These are phyloP conservation scores for Ormyrus nitidulus DNA, from an alignment of 2,888 invertebrate species.

Conservation along the genomic window DNA sequence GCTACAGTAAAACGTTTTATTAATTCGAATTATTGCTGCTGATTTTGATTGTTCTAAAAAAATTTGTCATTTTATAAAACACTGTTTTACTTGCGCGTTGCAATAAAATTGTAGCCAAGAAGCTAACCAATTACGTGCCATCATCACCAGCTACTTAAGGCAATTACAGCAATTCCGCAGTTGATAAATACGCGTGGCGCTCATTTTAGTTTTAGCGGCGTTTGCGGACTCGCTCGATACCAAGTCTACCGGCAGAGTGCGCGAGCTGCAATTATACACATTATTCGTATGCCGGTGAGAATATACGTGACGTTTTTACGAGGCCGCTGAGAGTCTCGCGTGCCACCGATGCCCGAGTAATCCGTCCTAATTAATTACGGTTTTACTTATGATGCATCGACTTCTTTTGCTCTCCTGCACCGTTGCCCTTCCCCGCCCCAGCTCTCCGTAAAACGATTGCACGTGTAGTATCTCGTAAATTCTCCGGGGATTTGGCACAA, in stretches of 20 bases:
- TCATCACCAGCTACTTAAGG: conserved; percentile 37
- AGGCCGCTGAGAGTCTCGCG: conserved; percentile 69
- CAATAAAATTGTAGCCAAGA: conserved; percentile 2
- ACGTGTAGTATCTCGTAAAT: conserved; percentile 57
- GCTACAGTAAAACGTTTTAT: too few species aligned
- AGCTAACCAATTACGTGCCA: conserved; percentile 38
- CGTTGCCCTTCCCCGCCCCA: neutral
- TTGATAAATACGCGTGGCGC: conserved; percentile 16
- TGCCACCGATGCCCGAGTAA: conserved; percentile 67
- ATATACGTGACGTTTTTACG: conserved; percentile 70
- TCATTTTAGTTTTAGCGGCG: neutral
- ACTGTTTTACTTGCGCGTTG: neutral
- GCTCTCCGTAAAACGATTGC: neutral
- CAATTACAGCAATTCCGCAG: conserved; percentile 23
- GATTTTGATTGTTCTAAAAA: too few species aligned
- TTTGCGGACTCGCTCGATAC: neutral
- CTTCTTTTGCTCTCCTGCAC: conserved; percentile 38
- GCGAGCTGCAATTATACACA: conserved; percentile 35
- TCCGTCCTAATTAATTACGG: conserved; percentile 70
- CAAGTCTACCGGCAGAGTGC: neutral
- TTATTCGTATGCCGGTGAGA: conserved; percentile 60
- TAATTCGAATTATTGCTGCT: too few species aligned
- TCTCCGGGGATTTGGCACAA: conserved; percentile 59
- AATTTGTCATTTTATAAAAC: neutral
- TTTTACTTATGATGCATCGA: conserved; percentile 69